Base-by-base conservation (phyloP, 1,140 invertebrate genomes). In the Bombus turneri region DNA sequence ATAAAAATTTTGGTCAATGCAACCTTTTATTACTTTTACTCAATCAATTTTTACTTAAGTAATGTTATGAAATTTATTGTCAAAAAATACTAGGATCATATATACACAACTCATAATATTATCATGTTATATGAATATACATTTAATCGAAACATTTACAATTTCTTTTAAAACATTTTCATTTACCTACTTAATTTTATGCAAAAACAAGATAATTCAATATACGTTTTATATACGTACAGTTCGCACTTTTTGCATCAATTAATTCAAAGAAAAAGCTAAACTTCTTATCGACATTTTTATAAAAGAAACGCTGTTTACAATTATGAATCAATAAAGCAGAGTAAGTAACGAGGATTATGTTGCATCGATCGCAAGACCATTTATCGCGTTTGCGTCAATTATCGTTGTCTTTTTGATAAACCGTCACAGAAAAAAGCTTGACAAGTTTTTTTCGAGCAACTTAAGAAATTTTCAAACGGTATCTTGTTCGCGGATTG, bases 311-410 rank as follows among this genome's bases (percentile, higher is more conserved):
- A 64, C 1, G 13, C 22, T 34, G 53, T 80, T 72, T 72, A 37
- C 41, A 64, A 72, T 59, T 71, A 62, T 25, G 72, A 8, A 68
- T 47, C 10, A 12, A 74, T 37, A 69, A 76, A 69, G 37, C 34
- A n/a, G 37, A 25, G 37, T n/a, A 31, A 76, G 31, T 76, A 72
- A 59, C 53, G 47, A 71, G 22, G 37, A 80, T 85, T 73, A 80
- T 41, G 25, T 80, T 73, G 47, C 68, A 80, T 59, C 18, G 68
- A 80, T 80, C 25, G 31, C 6, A 43, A 57, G 18, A 84, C 76
- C 66, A 80, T 84, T 79, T 71, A 84, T 84, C 83, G 31, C 39
- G 53, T 72, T 39, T 31, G 76, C 76, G 57, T 79, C 28, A 59
- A 79, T 47, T 84, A 80, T 79, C 75, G 79, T 80, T 57, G n/a